phyloP scores from a whole-genome alignment of 2,113 vertebrate species.

The Cervus canadensis region DNA sequence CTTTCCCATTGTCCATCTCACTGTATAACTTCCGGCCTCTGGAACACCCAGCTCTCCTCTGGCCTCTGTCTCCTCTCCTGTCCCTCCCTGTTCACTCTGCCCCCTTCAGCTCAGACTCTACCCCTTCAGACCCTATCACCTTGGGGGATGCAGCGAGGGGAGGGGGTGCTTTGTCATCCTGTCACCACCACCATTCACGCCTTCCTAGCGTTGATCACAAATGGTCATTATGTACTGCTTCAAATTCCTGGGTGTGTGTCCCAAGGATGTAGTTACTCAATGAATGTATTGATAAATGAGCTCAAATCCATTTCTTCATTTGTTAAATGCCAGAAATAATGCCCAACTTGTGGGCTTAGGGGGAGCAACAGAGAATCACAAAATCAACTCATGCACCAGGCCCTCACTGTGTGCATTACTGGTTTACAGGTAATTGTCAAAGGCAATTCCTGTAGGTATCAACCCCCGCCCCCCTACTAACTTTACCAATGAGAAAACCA shows the following conservation, averaged over 20 bases:
- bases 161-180: background rate
- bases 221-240: background rate
- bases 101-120: background rate
- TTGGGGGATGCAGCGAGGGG: background rate
- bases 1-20: background rate
- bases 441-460: no score
- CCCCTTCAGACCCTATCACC: background rate
- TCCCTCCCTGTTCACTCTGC: background rate
- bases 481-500: background rate
- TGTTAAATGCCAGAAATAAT: background rate
- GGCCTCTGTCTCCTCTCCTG: background rate
- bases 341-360: background rate
- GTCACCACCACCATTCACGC: background rate
- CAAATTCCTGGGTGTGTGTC: background rate
- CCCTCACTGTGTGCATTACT: accelerated
- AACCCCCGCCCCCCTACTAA: background rate
- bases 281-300: background rate
- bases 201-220: background rate
- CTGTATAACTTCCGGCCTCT: background rate
- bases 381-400: accelerated
- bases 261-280: background rate
- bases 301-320: background rate
- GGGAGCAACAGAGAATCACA: background rate
- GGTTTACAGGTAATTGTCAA: no score
- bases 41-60: background rate